Evolutionary conservation across 2,113 vertebrate genomes (phyloP).

Genomic region (Scopus umbretta): DNA sequence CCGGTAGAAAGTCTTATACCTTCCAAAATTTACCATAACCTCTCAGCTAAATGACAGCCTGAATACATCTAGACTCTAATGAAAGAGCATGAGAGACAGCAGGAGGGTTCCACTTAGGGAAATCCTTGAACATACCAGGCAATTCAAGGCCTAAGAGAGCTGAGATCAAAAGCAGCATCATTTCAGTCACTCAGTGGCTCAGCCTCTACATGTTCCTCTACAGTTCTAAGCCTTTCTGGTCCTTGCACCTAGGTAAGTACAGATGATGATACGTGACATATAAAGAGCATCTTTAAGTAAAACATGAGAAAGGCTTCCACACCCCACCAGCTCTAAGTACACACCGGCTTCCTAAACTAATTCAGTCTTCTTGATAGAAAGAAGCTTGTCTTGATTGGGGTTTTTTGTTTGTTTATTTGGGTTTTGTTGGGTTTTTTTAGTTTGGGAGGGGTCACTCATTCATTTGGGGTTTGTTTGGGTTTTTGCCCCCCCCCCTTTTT

Average conservation of each 20-base stretch:
- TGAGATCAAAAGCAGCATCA: background rate
- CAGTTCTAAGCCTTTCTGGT: background rate
- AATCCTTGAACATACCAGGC: background rate
- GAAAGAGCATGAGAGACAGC: background rate
- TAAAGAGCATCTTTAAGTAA: background rate
- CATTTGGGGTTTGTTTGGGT: rapidly evolving
- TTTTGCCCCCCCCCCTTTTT: no score
- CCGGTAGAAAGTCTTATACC: background rate
- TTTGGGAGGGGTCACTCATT: no score
- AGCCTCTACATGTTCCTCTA: background rate
- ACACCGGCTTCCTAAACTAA: background rate
- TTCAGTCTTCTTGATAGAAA: background rate
- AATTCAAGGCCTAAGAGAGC: background rate
- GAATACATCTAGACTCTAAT: background rate
- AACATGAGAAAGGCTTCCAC: background rate
- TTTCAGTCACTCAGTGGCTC: background rate
- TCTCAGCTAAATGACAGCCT: background rate
- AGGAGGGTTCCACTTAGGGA: background rate
- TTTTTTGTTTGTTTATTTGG: background rate
- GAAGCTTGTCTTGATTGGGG: background rate
- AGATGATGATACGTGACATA: rapidly evolving
- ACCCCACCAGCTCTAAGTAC: background rate
- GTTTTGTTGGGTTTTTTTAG: background rate
- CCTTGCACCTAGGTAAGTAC: background rate
- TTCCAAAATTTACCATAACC: background rate